Evolutionary conservation across 2,113 vertebrate genomes (phyloP).

Genomic region (Paramisgurnus dabryanus): DNA sequence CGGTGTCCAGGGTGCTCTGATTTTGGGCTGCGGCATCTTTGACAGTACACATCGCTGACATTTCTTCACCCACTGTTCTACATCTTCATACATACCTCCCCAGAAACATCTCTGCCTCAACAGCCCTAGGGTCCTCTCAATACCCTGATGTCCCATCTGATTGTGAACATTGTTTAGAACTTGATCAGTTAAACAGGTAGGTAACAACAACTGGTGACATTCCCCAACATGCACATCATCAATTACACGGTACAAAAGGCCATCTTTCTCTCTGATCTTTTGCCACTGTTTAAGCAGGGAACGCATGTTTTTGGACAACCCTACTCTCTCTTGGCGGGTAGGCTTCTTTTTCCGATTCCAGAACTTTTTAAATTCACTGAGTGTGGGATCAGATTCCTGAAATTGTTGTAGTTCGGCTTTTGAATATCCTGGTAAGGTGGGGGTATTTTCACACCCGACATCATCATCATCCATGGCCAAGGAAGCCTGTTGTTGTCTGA

Average conservation of each 20-base stretch:
- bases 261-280: too few relatives aligned
- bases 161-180: constrained; percentile 13
- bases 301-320: too few relatives aligned
- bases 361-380: not conserved
- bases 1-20: not conserved
- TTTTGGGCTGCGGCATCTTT: not conserved
- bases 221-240: not conserved
- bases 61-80: constrained; percentile 11
- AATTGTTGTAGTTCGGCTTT: too few relatives aligned
- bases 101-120: constrained; percentile 16
- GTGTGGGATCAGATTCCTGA: not conserved
- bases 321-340: too few relatives aligned
- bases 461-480: too few relatives aligned
- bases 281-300: too few relatives aligned
- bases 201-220: not conserved
- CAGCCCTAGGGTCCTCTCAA: not conserved
- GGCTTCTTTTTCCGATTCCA: too few relatives aligned
- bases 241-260: not conserved
- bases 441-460: too few relatives aligned
- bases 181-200: not conserved
- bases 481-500: too few relatives aligned
- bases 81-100: constrained; percentile 12
- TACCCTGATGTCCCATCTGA: constrained; percentile 21
- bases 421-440: too few relatives aligned
- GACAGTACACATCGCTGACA: not conserved